phyloP scores from a whole-genome alignment of 2,113 vertebrate genomes.

The Pristiophorus japonicus region DNA sequence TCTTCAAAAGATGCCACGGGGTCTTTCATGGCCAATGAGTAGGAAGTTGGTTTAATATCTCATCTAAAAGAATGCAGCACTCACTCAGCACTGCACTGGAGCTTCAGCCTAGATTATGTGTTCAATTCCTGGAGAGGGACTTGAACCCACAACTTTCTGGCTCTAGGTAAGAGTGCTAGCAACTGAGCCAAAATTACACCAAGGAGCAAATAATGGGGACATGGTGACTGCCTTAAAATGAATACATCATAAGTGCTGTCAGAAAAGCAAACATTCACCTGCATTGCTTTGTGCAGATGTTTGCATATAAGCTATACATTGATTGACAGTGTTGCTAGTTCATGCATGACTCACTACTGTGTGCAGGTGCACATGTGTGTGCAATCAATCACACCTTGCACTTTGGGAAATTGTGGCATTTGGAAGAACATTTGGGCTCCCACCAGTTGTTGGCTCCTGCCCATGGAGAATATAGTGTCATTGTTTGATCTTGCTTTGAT shows the following conservation, averaged over 20 bases:
- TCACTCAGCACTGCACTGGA: too few species aligned
- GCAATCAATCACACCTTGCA: not conserved
- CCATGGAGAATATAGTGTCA: too few species aligned
- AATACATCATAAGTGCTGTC: not conserved
- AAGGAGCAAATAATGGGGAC: not conserved
- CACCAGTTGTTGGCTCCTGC: not conserved
- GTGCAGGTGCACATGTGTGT: not conserved
- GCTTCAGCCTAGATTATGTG: too few species aligned
- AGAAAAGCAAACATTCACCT: not conserved
- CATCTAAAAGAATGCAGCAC: too few species aligned
- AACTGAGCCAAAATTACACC: not conserved
- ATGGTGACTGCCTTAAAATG: not conserved
- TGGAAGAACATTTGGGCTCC: not conserved
- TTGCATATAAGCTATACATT: not conserved
- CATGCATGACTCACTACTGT: not conserved
- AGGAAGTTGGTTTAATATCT: not conserved
- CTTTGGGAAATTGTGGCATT: not conserved
- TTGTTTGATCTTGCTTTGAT: not conserved
- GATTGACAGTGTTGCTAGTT: not conserved
- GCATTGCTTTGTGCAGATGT: not conserved
- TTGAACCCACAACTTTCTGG: not conserved
- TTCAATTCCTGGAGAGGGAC: not conserved
- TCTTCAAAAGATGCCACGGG: too few species aligned
- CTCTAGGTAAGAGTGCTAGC: not conserved
- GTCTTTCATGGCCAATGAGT: too few species aligned